Percentiles rank a stretch among this genome's conserved stretches.
phyloP scores from a whole-genome alignment of 2,113 vertebrate genomes.

The Colossoma macropomum region DNA sequence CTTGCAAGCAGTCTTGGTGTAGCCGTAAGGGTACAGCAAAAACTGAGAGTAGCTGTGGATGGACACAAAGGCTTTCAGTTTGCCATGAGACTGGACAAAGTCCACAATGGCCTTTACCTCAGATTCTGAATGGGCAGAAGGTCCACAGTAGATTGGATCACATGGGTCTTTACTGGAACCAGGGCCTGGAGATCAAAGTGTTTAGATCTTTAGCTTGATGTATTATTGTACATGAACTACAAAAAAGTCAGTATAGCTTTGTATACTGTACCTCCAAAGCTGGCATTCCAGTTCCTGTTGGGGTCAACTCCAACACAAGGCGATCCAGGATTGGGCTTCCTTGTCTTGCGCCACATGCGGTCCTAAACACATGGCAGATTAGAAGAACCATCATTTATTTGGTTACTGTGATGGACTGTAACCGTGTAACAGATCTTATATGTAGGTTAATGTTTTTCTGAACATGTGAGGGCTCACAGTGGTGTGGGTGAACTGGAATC shows the following conservation, averaged over 20 bases:
- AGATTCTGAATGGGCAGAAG: slow-evolving; percentile 82
- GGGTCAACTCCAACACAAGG: slow-evolving; percentile 86
- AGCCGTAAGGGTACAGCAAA: slow-evolving; percentile 93
- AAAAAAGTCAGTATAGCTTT: too few relatives aligned
- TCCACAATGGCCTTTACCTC: slow-evolving; percentile 94
- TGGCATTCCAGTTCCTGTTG: slow-evolving; percentile 89
- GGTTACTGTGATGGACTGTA: background rate
- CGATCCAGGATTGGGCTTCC: slow-evolving; percentile 78
- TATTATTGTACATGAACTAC: too few relatives aligned
- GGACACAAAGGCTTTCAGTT: slow-evolving; percentile 91
- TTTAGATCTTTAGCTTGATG: too few relatives aligned
- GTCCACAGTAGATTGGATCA: slow-evolving; percentile 83
- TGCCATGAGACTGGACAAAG: slow-evolving; percentile 85
- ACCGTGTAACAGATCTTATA: background rate
- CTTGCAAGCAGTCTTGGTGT: slow-evolving; percentile 64
- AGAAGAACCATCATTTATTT: background rate
- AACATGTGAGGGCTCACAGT: slow-evolving; percentile 68
- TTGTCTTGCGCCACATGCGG: slow-evolving; percentile 92
- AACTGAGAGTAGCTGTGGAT: slow-evolving; percentile 97
- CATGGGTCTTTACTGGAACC: slow-evolving; percentile 88
- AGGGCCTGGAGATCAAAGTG: slow-evolving; percentile 62
- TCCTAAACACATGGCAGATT: slow-evolving; percentile 72
- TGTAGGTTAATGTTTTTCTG: background rate
- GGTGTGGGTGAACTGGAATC: slow-evolving; percentile 84
- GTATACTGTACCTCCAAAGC: slow-evolving; percentile 86